Percentiles rank a stretch among this genome's conserved stretches.
phyloP scores from a whole-genome alignment of 2,797 vertebrate genomes.

The Caiman crocodilus region DNA sequence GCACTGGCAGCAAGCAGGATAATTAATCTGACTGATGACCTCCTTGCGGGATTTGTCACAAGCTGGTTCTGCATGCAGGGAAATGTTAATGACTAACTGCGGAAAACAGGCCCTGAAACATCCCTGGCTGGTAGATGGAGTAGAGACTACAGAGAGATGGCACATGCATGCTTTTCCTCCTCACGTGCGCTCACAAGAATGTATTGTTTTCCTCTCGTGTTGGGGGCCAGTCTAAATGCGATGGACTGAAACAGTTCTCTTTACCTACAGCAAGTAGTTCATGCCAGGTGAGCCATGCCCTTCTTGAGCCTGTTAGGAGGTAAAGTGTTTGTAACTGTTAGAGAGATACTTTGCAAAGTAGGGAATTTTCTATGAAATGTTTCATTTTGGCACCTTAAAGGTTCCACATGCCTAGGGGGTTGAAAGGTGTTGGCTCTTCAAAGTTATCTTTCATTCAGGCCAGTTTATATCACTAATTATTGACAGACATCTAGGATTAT shows the following conservation, averaged over 20 bases:
- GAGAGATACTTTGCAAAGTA: background rate
- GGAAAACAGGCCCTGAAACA: background rate
- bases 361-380: background rate
- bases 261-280: background rate
- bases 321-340: accelerated
- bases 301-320: background rate
- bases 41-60: background rate
- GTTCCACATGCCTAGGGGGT: background rate
- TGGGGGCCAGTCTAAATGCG: background rate
- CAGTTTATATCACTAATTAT: background rate
- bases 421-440: accelerated
- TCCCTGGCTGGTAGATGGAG: background rate
- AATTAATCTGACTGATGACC: background rate
- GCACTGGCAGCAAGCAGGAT: background rate
- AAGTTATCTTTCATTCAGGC: background rate
- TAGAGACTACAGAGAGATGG: accelerated
- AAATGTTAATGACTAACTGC: background rate
- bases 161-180: accelerated
- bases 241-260: background rate
- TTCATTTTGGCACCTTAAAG: background rate
- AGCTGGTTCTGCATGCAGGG: background rate
- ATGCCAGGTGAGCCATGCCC: background rate
- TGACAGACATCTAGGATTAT: background rate
- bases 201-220: background rate
- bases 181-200: accelerated